Evolutionary conservation across 2,888 invertebrate species (phyloP).

Genomic region (Diplazon laetatorius): DNA sequence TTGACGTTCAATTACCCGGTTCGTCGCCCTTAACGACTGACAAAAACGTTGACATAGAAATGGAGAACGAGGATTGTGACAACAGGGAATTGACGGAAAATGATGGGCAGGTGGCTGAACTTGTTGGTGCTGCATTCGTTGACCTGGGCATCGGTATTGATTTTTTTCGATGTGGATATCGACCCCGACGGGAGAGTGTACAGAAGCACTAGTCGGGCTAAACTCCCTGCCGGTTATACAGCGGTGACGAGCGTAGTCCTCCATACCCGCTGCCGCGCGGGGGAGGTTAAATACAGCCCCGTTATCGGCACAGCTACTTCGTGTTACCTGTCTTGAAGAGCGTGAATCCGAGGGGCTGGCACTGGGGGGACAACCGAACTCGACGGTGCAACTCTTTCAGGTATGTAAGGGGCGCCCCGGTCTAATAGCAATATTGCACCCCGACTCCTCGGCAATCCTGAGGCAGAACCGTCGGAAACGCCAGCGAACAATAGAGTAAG

Average conservation of each 20-base stretch:
- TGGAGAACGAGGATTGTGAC: conserved; percentile 12
- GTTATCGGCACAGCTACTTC: conserved; percentile 32
- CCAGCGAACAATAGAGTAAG: not conserved
- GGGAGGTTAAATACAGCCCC: conserved; percentile 21
- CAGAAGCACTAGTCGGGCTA: not conserved
- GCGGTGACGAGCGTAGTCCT: conserved; percentile 26
- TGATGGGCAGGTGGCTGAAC: not conserved
- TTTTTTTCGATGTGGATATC: not conserved
- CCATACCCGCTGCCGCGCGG: conserved; percentile 32
- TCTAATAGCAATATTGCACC: not conserved
- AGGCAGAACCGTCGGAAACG: conserved; percentile 2
- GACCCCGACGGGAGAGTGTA: conserved; percentile 10
- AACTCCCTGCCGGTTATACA: conserved; percentile 29
- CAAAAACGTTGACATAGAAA: not conserved
- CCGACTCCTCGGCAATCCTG: not conserved
- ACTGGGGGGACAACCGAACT: not conserved
- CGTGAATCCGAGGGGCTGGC: conserved; percentile 1
- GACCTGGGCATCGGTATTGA: conserved; percentile 23
- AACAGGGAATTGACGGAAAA: not conserved
- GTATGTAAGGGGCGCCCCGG: not conserved
- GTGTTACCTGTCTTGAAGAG: conserved; percentile 2
- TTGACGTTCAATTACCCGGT: conserved; percentile 17
- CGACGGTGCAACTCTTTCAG: not conserved
- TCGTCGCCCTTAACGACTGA: not conserved
- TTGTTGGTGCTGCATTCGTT: conserved; percentile 9